phyloP scores from a whole-genome alignment of 2,888 invertebrate genomes.

The Pseudococcus viburni region DNA sequence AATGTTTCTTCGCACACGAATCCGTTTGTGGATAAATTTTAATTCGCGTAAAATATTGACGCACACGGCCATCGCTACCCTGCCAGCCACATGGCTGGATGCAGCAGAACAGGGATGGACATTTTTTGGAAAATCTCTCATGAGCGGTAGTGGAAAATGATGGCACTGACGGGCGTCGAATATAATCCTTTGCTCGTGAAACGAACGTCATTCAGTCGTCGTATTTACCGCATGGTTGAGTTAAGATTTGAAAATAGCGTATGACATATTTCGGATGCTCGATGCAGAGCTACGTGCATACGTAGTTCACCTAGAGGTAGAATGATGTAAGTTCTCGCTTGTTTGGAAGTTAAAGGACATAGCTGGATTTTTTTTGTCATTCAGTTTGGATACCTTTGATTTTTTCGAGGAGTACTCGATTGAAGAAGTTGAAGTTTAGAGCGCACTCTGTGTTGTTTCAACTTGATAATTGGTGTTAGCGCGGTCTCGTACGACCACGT shows the following conservation, averaged over 20 bases:
- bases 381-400: too few species aligned
- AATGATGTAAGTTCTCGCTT: too few species aligned
- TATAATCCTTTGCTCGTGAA: background rate
- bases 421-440: background rate
- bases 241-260: background rate
- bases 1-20: background rate
- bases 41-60: background rate
- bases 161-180: background rate
- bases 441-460: background rate
- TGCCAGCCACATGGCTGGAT: background rate
- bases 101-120: background rate
- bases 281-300: too few species aligned
- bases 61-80: background rate
- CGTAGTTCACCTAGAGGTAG: too few species aligned
- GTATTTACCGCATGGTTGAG: conserved; percentile 7
- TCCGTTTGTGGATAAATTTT: background rate
- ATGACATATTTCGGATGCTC: background rate
- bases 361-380: too few species aligned
- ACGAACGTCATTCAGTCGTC: conserved; percentile 9
- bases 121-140: background rate
- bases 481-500: background rate
- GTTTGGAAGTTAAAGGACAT: too few species aligned
- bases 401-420: too few species aligned
- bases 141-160: background rate
- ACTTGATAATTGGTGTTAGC: background rate